Base-by-base conservation (phyloP, 2,113 vertebrate species). In the Ptilorrhoa leucosticta region DNA sequence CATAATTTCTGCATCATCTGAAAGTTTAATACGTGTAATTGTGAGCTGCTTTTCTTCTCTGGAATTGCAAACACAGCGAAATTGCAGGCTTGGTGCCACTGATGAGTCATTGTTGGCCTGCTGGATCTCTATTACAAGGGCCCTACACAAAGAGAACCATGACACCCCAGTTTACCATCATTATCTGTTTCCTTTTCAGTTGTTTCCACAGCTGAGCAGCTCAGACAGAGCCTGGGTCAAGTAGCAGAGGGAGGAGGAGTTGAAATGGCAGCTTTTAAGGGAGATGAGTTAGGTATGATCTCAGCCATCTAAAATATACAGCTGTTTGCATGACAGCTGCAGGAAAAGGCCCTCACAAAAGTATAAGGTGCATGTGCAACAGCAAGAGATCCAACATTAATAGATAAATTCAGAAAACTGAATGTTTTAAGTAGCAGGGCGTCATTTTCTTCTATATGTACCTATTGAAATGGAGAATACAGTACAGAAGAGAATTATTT, bases 21-120 rank as follows among this genome's bases (percentile, higher is more conserved):
- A 84, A 96, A 90, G 85, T 91, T 96, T 92, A 95, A 96, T 93
- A 86, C 42, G 5, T 83, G 90, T 93, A 96, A 93, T 96, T 90
- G 92, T n/a, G 88, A 88, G 75, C n/a, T 83, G 71, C 79, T 87
- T 96, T 95, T 96, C 93, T 94, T 42, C 83, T 50, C 22, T 54
- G 83, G 61, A 95, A 89, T 70, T 91, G 93, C 93, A 87, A 96
- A 82, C 90, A 72, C 76, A 85, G 95, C 64, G 72, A 93, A 96
- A 94, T 95, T 90, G 78, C 81, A 94, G 94, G 80, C 70, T 94
- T 96, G 63, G 84, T 89, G 69, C 69, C 92, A 83, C 71, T 96
- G 92, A 91, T 80, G 95, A 95, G 90, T 96, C 96, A 90, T 27
- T 93, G 66, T 87, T 95, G 94, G 87, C 93, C 70, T 75, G 85